phyloP scores from a whole-genome alignment of 2,888 invertebrate genomes.

The Molorchus minor region DNA sequence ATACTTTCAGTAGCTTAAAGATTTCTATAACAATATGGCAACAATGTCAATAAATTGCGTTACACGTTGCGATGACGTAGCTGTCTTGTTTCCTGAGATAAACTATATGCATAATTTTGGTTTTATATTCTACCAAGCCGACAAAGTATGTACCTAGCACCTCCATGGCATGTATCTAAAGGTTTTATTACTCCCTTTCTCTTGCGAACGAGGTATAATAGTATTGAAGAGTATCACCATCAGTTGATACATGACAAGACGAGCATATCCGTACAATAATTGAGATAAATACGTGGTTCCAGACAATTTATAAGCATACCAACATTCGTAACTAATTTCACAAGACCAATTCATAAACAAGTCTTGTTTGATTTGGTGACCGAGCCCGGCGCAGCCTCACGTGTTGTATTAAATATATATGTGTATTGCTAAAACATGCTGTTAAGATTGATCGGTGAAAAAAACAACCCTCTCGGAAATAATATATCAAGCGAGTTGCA shows the following conservation, averaged over 20 bases:
- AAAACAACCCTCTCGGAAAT: slow-evolving; percentile 57
- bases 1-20: no score
- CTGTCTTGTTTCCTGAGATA: no score
- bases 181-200: no score
- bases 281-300: slow-evolving; percentile 7
- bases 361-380: slow-evolving; percentile 31
- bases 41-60: no score
- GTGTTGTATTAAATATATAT: slow-evolving; percentile 51
- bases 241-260: neutral
- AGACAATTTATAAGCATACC: slow-evolving; percentile 12
- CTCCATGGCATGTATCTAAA: no score
- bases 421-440: slow-evolving; percentile 54
- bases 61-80: no score
- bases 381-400: slow-evolving; percentile 34
- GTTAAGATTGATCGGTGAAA: slow-evolving; percentile 51
- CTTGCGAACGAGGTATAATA: no score
- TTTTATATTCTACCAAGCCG: no score
- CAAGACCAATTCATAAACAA: slow-evolving; percentile 33
- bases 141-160: no score
- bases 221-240: neutral
- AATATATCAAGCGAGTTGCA: slow-evolving; percentile 57
- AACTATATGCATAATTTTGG: no score
- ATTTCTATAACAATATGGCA: no score
- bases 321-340: slow-evolving; percentile 24
- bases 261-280: neutral